Percentiles rank a stretch among this genome's conserved stretches.
Conservation (phyloP, 2,888 invertebrate genomes). For the Drosophila cognata region DNA sequence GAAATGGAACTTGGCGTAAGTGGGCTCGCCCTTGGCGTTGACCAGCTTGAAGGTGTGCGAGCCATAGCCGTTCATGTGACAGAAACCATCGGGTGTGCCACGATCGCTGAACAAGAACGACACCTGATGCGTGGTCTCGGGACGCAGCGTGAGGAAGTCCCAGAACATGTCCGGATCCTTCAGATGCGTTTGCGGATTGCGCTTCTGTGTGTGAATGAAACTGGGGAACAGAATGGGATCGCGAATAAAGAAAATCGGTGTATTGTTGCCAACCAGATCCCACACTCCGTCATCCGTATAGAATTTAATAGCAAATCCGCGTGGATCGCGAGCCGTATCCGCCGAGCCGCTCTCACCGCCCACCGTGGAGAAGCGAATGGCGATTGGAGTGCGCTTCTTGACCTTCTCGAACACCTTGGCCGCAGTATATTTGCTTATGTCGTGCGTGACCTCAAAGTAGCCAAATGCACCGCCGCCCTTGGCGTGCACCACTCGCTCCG, state of each 20-base stretch:
- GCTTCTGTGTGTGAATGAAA: slow-evolving; percentile 98
- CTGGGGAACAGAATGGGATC: slow-evolving; percentile 97
- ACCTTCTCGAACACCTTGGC: slow-evolving; percentile 92
- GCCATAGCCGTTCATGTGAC: slow-evolving; percentile 98
- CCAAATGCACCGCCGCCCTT: slow-evolving; percentile 97
- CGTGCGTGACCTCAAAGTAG: slow-evolving; percentile 94
- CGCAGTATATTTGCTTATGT: slow-evolving; percentile 91
- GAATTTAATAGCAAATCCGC: slow-evolving; percentile 97
- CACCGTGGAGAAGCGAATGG: slow-evolving; percentile 93
- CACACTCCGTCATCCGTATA: slow-evolving; percentile 97
- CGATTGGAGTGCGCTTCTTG: slow-evolving; percentile 92
- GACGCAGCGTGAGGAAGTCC: slow-evolving; percentile 96
- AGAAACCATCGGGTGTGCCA: slow-evolving; percentile 96
- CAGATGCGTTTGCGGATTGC: slow-evolving; percentile 96
- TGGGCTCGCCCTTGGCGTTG: slow-evolving; percentile 90
- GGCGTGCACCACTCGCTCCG: slow-evolving; percentile 97
- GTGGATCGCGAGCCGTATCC: slow-evolving; percentile 95
- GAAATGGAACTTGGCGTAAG: slow-evolving; percentile 97
- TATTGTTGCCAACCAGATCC: slow-evolving; percentile 97
- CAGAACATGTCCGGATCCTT: slow-evolving; percentile 98
- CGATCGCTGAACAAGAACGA: slow-evolving; percentile 95
- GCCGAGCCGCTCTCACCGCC: slow-evolving; percentile 96
- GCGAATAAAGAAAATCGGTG: slow-evolving; percentile 96
- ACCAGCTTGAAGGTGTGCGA: slow-evolving; percentile 97
- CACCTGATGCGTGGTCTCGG: slow-evolving; percentile 94